Evolutionary conservation across 1,140 invertebrate genomes (phyloP).

Genomic region (Atopsyche davidsoni): DNA sequence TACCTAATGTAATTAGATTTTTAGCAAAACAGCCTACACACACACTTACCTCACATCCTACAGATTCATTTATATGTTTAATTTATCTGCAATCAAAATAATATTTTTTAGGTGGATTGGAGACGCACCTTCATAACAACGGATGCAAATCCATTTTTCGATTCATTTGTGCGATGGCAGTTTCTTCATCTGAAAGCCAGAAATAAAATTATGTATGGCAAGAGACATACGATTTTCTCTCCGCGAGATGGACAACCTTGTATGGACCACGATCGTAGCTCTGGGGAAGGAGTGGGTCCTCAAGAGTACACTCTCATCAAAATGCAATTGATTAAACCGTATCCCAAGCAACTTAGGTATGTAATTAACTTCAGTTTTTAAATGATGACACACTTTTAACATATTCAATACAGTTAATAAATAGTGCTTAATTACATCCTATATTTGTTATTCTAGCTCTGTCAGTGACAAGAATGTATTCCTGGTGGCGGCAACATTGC

Average conservation of each 20-base stretch:
- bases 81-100: constrained; percentile 5
- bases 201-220: constrained; percentile 94
- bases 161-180: constrained; percentile 98
- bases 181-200: constrained; percentile 81
- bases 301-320: constrained; percentile 98
- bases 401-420: not conserved
- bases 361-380: constrained; percentile 17
- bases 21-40: not conserved
- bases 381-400: not conserved
- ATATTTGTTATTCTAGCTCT: constrained; percentile 14
- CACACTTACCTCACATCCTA: too few species aligned
- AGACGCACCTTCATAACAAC: constrained; percentile 96
- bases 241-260: constrained; percentile 96
- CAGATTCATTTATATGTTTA: constrained; percentile 12
- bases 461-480: constrained; percentile 57
- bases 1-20: too few species aligned
- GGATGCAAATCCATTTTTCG: constrained; percentile 95
- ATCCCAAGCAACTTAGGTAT: constrained; percentile 67
- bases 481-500: constrained; percentile 93
- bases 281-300: constrained; percentile 95
- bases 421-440: not conserved
- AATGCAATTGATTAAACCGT: constrained; percentile 74
- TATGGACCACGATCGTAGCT: constrained; percentile 97
- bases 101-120: constrained; percentile 82
- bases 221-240: constrained; percentile 95